Base-by-base conservation (phyloP, 2,888 invertebrate genomes). In the Polyploca ridens region DNA sequence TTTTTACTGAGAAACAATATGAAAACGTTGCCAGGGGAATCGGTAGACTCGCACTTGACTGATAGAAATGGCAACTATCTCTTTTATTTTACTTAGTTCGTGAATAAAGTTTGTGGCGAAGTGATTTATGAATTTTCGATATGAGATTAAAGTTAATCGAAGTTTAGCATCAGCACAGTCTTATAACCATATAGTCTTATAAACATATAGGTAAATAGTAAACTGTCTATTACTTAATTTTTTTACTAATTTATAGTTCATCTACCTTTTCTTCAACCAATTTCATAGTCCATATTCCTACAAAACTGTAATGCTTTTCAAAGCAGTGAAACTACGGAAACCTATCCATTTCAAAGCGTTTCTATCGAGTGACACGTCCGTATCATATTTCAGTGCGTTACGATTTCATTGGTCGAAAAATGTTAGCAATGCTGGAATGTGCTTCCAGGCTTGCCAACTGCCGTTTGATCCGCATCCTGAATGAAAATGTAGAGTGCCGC, bases 401-500 rank as follows among this genome's bases (percentile, higher is more conserved):
- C 41, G 41, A 61, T 41, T 61, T 41, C 61, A 27, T 41, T 41
- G 61, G 54, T 54, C 19, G 54, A 19, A 54, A 54, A 54, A 54
- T 54, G 54, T 54, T 19, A 54, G 16, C 54, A 19, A 19, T 54
- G 10, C 54, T 19, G 54, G 54, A 19, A 54, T 54, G 54, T 19
- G 54, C n/a, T 19, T 0, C 54, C 54, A 54, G 41, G 41, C 61
- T 41, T 7, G 7, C 41, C 61, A 8, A 58, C 58, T 58, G 61
- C 61, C 61, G 61, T 61, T 61, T 44, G 61, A 61, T 44, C 41
- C 27, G 61, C 14, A 61, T 61, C 61, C 60, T 61, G 41, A 19
- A 13, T 38, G 16, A n/a, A 41, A 4, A 19, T 41, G 41, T 19
- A 19, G 27, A 61, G 54, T 54, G 54, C n/a, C n/a, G 54, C 19